Percentiles rank a stretch among this genome's conserved stretches.
Evolutionary conservation across 2,113 vertebrate species (phyloP).

Genomic region (Silurus meridionalis): DNA sequence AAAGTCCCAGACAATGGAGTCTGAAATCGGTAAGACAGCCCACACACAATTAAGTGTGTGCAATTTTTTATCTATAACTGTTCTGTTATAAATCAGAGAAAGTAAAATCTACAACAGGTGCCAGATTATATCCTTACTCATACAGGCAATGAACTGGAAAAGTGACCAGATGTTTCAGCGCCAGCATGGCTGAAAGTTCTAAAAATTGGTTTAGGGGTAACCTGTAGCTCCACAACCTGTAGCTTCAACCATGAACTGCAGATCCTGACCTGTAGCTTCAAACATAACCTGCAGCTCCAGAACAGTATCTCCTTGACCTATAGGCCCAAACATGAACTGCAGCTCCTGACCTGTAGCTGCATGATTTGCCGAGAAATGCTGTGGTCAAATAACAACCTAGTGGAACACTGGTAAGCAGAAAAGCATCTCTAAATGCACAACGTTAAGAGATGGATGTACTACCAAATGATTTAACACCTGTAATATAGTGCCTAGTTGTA

Average conservation of each 20-base stretch:
- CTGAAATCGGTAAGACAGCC: neutral
- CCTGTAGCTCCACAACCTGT: neutral
- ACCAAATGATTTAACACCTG: neutral
- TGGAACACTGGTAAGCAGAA: too few relatives aligned
- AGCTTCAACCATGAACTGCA: neutral
- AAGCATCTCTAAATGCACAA: too few relatives aligned
- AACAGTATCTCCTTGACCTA: neutral
- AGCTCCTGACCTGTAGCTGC: neutral
- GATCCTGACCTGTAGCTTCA: neutral
- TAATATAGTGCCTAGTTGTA: neutral
- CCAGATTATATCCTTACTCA: neutral
- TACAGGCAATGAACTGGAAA: neutral
- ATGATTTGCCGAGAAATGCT: neutral
- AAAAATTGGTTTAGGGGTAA: neutral
- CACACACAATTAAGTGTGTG: neutral
- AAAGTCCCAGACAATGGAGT: constrained; percentile 26
- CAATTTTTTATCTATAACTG: neutral
- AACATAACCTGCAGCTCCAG: neutral
- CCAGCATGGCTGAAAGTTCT: neutral
- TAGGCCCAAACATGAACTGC: too few relatives aligned
- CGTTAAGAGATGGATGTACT: neutral
- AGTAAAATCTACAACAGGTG: neutral
- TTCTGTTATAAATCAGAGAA: constrained; percentile 2
- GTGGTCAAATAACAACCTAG: too few relatives aligned
- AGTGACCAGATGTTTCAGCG: neutral